phyloP scores from a whole-genome alignment of 1,140 invertebrate genomes.

The Macrostomum lignano region DNA sequence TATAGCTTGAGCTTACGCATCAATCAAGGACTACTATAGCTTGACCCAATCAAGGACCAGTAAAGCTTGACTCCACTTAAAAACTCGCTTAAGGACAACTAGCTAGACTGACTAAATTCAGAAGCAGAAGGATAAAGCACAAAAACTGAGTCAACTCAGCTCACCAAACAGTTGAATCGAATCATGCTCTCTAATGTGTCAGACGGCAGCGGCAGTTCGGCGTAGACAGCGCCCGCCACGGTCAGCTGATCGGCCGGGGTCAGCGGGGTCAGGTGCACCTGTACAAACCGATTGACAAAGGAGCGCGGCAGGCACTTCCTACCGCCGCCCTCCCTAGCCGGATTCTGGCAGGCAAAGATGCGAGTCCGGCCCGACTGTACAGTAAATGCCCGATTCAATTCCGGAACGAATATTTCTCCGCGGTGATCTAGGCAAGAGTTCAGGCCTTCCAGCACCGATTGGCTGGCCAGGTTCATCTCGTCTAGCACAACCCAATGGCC shows the following conservation, averaged over 20 bases:
- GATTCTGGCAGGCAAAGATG: conserved; percentile 94
- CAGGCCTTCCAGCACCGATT: conserved; percentile 47
- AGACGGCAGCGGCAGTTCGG: no score
- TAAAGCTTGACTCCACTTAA: no score
- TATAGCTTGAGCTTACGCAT: no score
- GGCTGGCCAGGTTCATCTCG: conserved; percentile 34
- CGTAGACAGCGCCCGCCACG: conserved; percentile 30
- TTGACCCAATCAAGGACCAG: no score
- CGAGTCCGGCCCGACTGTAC: conserved; percentile 38
- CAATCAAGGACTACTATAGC: no score
- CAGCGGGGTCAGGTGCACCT: conserved; percentile 58
- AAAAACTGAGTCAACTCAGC: no score
- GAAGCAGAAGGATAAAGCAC: no score
- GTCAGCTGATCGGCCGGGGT: conserved; percentile 42
- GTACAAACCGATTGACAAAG: conserved; percentile 86
- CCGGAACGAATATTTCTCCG: conserved; percentile 75
- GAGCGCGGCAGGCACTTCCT: conserved; percentile 75
- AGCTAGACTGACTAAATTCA: no score
- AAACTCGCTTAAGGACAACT: no score
- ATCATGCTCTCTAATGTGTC: no score
- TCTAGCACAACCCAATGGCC: conserved; percentile 90
- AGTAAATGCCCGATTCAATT: conserved; percentile 56
- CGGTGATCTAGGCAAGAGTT: conserved; percentile 94
- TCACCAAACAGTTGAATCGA: no score
- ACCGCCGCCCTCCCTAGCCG: conserved; percentile 70